Evolutionary conservation across 2,797 vertebrate genomes (phyloP).

Genomic region (Leptoclinus maculatus): DNA sequence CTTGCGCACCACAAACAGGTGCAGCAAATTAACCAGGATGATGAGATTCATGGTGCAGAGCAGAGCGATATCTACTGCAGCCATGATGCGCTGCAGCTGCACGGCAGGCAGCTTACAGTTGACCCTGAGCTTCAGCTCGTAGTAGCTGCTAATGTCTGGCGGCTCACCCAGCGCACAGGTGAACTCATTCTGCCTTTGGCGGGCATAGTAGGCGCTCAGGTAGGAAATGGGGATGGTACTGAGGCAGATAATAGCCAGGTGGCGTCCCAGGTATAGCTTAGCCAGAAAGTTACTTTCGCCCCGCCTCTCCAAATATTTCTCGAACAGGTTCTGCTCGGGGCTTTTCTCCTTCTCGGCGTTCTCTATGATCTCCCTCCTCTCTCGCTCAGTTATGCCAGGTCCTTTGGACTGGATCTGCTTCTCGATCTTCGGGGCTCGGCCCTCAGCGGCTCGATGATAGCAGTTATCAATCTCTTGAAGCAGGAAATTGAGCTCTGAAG

Average conservation of each 20-base stretch:
- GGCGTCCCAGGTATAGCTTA: constrained; percentile 94
- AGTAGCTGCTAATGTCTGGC: constrained; percentile 90
- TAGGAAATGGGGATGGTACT: constrained; percentile 98
- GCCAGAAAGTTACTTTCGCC: constrained; percentile 98
- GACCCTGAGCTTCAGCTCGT: constrained; percentile 89
- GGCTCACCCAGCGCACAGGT: constrained; percentile 93
- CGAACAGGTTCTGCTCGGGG: constrained; percentile 98
- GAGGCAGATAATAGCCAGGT: constrained; percentile 96
- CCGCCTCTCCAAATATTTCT: constrained; percentile 97
- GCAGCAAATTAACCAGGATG: constrained; percentile 94
- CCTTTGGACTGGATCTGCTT: constrained; percentile 99
- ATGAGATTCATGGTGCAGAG: constrained; percentile 98
- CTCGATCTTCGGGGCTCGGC: constrained; percentile 98
- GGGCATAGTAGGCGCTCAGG: constrained; percentile 94
- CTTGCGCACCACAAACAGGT: constrained; percentile 98
- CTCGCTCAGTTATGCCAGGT: constrained; percentile 95
- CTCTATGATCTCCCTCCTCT: constrained; percentile 97
- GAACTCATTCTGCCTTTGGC: constrained; percentile 98
- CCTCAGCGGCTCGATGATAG: constrained; percentile 98
- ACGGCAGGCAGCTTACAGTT: constrained; percentile 98
- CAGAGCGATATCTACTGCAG: constrained; percentile 92
- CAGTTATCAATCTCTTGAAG: constrained; percentile 99
- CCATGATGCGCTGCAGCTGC: constrained; percentile 98
- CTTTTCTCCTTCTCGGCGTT: constrained; percentile 99
- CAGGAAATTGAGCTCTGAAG: constrained; percentile 99